A percentile compares a stretch with the other conserved stretches of the same genome.
Conservation (phyloP, 2,888 invertebrate genomes). For the Eupithecia abbreviata region DNA sequence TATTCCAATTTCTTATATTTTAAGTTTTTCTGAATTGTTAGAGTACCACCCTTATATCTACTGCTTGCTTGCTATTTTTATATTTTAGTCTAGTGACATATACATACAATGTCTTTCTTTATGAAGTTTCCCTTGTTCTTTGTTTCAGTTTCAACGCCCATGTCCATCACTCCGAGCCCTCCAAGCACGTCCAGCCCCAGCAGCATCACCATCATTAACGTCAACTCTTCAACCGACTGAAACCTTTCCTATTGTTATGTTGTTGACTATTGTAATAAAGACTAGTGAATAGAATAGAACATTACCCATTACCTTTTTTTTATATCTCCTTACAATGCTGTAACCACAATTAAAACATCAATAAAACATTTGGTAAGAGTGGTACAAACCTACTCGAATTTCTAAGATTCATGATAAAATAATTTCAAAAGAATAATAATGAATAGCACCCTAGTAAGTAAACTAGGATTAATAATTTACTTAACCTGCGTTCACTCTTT, state of each 20-base stretch:
- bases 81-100: too few relatives aligned
- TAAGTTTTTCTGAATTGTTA: too few relatives aligned
- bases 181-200: conserved; percentile 57
- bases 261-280: conserved; percentile 41
- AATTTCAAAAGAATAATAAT: too few relatives aligned
- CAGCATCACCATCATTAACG: conserved; percentile 53
- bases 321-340: not conserved
- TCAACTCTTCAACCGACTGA: conserved; percentile 11
- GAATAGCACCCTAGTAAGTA: too few relatives aligned
- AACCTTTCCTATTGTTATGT: conserved; percentile 35
- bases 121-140: not conserved
- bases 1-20: too few relatives aligned
- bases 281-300: conserved; percentile 32
- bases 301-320: not conserved
- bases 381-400: too few relatives aligned
- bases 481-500: too few relatives aligned
- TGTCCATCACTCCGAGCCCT: conserved; percentile 72
- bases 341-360: not conserved
- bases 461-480: not conserved
- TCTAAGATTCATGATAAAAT: too few relatives aligned
- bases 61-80: too few relatives aligned
- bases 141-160: conserved; percentile 77
- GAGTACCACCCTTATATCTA: too few relatives aligned
- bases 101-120: too few relatives aligned
- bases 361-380: too few relatives aligned